Evolutionary conservation across 2,888 invertebrate species (phyloP).

Genomic region (Eilema griseolum): DNA sequence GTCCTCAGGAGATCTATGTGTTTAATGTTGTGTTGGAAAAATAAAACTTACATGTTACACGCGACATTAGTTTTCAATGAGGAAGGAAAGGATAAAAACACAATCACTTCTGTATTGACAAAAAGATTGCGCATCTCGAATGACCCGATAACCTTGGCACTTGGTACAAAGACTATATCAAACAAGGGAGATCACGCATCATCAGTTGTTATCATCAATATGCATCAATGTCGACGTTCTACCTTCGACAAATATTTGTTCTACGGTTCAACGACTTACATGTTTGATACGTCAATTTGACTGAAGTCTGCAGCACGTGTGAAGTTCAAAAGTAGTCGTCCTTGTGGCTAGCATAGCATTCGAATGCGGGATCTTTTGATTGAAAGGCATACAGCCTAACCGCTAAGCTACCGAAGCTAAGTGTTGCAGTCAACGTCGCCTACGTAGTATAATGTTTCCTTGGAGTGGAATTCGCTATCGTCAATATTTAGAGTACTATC

Average conservation of each 20-base stretch:
- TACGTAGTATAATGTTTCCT: no score
- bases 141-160: slow-evolving; percentile 48
- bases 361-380: no score
- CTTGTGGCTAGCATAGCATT: not conserved
- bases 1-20: no score
- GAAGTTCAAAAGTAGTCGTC: not conserved
- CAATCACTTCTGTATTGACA: not conserved
- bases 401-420: no score
- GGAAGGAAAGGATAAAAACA: not conserved
- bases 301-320: not conserved
- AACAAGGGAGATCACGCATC: slow-evolving; percentile 18
- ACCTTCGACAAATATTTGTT: slow-evolving; percentile 1
- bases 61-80: not conserved
- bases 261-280: slow-evolving; percentile 2
- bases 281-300: not conserved
- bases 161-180: slow-evolving; percentile 27
- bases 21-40: not conserved
- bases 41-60: not conserved
- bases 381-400: no score
- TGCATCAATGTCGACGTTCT: slow-evolving; percentile 22
- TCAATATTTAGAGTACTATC: no score
- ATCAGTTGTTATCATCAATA: slow-evolving; percentile 18
- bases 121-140: slow-evolving; percentile 18
- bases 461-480: no score
- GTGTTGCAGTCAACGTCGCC: no score